A percentile compares a stretch with the other conserved stretches of the same genome.
These are phyloP conservation scores for Micoletzkya japonica DNA, from an alignment of 2,888 invertebrate species.

Conservation along the genomic window DNA sequence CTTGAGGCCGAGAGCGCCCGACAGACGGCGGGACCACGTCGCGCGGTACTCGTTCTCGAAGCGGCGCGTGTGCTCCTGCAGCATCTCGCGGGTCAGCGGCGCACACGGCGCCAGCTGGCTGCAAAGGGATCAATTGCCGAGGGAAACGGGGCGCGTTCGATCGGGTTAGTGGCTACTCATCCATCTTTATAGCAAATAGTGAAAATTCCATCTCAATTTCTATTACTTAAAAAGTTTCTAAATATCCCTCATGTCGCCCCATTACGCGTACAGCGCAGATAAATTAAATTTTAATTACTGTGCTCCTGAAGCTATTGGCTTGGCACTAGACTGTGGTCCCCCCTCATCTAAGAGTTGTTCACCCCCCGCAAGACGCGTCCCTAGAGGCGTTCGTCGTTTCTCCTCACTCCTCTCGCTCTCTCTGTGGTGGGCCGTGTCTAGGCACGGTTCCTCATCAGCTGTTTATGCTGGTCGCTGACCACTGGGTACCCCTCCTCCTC, in stretches of 20 bases:
- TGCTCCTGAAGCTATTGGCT: background rate
- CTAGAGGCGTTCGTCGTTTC: background rate
- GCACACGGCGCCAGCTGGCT: conserved; percentile 38
- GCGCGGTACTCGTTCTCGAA: conserved; percentile 58
- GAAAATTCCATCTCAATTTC: no score
- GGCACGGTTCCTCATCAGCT: background rate
- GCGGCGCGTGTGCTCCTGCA: conserved; percentile 52
- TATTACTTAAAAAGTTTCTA: no score
- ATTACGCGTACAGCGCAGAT: no score
- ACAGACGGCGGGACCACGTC: conserved; percentile 46
- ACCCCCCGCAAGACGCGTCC: background rate
- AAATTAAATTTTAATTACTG: background rate
- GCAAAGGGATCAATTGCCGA: conserved; percentile 26
- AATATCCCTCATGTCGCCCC: conserved; percentile 1
- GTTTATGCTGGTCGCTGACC: background rate
- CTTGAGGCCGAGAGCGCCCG: conserved; percentile 31
- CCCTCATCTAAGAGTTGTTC: background rate
- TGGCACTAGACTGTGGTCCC: conserved; percentile 6
- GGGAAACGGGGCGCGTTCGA: background rate
- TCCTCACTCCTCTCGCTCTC: background rate
- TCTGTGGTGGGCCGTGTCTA: conserved; percentile 4
- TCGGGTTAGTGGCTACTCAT: no score
- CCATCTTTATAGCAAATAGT: no score
- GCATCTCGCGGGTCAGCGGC: conserved; percentile 55
- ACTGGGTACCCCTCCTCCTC: conserved; percentile 8